Evolutionary conservation across 1,140 invertebrate species (phyloP).

Genomic region (Bombus impatiens): DNA sequence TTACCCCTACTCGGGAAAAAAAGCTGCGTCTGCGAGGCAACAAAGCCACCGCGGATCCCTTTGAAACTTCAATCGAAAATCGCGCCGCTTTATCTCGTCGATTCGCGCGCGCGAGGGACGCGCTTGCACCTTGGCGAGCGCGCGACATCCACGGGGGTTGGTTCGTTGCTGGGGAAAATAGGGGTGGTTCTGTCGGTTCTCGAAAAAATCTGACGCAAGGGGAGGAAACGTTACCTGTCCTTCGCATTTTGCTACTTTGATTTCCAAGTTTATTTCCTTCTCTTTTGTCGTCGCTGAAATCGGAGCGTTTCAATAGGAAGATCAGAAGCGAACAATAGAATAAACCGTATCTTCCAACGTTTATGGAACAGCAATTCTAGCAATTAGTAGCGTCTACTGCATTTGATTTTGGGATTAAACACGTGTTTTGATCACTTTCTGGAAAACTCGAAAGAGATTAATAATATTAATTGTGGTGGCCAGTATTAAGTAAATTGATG

Average conservation of each 20-base stretch:
- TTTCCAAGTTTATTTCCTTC: background rate
- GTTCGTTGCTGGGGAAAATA: background rate
- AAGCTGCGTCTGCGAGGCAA: conserved; percentile 33
- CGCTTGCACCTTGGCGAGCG: conserved; percentile 29
- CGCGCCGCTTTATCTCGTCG: conserved; percentile 29
- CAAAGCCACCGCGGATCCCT: conserved; percentile 30
- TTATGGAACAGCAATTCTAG: too few relatives aligned
- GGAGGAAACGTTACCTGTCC: background rate
- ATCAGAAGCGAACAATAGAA: too few relatives aligned
- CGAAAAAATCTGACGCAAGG: background rate
- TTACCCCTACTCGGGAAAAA: conserved; percentile 32
- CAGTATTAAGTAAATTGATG: too few relatives aligned
- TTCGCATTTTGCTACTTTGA: background rate
- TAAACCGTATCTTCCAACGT: too few relatives aligned
- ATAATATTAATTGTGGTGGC: too few relatives aligned
- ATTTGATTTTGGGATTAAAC: too few relatives aligned
- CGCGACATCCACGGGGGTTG: background rate
- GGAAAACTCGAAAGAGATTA: too few relatives aligned
- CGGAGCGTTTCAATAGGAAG: too few relatives aligned
- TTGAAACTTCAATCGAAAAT: conserved; percentile 45
- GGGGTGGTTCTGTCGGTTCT: background rate
- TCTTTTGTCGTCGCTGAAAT: background rate
- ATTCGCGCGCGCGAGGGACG: conserved; percentile 23
- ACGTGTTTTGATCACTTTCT: too few relatives aligned
- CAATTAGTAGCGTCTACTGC: too few relatives aligned